Conservation (phyloP, 2,888 invertebrate genomes). For the Dichetophora obliterata region DNA sequence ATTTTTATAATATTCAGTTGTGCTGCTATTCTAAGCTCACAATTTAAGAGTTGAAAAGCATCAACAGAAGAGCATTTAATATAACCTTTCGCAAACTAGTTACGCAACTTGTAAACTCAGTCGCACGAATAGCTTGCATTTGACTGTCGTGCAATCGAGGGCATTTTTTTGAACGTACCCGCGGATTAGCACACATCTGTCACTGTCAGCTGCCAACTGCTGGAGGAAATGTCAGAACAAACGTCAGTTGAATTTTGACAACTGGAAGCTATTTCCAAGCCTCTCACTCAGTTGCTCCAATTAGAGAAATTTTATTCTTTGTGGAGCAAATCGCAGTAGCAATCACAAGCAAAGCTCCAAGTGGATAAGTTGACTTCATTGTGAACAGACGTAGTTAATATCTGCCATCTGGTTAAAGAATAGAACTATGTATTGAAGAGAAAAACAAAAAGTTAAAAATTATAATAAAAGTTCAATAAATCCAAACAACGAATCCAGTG, state of each 20-base stretch:
- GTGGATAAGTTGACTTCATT: conserved; percentile 20
- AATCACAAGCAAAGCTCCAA: conserved; percentile 11
- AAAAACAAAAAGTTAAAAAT: neutral
- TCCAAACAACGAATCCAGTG: conserved; percentile 5
- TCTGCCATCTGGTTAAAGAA: neutral
- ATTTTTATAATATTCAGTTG: too few species aligned
- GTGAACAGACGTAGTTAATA: neutral
- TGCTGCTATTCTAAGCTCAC: too few species aligned
- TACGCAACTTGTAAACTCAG: too few species aligned
- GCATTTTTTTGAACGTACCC: neutral
- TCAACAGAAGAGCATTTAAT: too few species aligned
- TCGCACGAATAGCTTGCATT: too few species aligned
- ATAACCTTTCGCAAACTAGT: too few species aligned
- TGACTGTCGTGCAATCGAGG: too few species aligned
- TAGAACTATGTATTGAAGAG: neutral
- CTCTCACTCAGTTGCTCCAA: neutral
- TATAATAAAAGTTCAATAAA: neutral
- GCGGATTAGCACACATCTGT: neutral
- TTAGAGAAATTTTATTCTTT: neutral
- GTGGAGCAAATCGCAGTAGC: neutral
- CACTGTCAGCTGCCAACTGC: neutral
- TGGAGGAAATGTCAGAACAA: neutral
- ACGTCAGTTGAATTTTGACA: conserved; percentile 6
- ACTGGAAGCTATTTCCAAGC: neutral
- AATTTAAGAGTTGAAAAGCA: too few species aligned